Evolutionary conservation across 2,888 invertebrate species (phyloP), one percentile per base, ranked within the genome.

Genomic region (Campoplex capitator): DNA sequence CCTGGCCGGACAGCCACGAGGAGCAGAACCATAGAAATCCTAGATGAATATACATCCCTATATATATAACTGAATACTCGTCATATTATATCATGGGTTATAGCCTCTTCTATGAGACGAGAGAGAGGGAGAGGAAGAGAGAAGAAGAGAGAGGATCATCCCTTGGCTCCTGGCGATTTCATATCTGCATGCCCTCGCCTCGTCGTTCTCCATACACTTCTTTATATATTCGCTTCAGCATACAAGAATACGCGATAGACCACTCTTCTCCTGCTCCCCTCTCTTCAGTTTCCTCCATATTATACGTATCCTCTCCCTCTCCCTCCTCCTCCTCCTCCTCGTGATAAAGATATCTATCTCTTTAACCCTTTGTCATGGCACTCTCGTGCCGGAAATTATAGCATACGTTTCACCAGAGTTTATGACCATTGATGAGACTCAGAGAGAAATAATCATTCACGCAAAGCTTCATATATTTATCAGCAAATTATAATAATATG

Each of bases 31-130:
- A 83, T 79, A 78, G 78, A 78, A 82, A 74, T 87, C 73, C 79
- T 84, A 62, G 84, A 87, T 84, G 78, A 79, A 81, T 77, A 51
- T 80, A 51, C 70, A 75, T 75, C 70, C 62, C 48, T 80, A 71
- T 67, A 74, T 68, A 74, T 23, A 38, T 7, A n/a, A 16, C 23
- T 58, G 51, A 74, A 65, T 73, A 73, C 71, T 84, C 77, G 79
- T 67, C 81, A 77, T 84, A 82, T 84, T 84, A 83, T 86, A 87
- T 84, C 81, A 84, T 79, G 82, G 87, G 75, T 79, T 84, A 81
- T 78, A 65, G 77, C 77, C 81, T 74, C 75, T 56, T 62, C 56
- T 58, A n/a, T 35, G 68, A 74, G n/a, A n/a, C 9, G 11, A 77
- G 35, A 35, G 38, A 23, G 23, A 18, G 23, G 42, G 54, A 70